Evolutionary conservation across 2,797 vertebrate species (phyloP).

Genomic region (Microchirus variegatus): DNA sequence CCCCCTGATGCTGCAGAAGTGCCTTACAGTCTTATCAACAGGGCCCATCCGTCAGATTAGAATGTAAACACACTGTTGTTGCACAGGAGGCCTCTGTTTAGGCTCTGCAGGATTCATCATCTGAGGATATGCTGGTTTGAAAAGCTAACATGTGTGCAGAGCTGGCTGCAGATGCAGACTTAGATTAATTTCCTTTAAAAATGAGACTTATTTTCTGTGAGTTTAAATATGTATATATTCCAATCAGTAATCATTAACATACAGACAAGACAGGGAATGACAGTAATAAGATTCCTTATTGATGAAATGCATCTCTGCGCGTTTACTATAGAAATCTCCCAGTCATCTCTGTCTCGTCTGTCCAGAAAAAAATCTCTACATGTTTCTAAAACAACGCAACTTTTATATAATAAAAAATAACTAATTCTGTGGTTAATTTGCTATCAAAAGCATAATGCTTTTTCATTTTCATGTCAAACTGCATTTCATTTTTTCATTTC

Average conservation of each 20-base stretch:
- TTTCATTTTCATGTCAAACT: too few species aligned
- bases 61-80: conserved; percentile 72
- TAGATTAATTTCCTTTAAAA: not conserved
- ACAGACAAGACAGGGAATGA: too few species aligned
- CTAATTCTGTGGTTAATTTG: not conserved
- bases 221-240: too few species aligned
- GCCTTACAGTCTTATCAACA: conserved; percentile 64
- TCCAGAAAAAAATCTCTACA: conserved; percentile 5
- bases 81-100: conserved; percentile 39
- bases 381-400: not conserved
- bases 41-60: conserved; percentile 67
- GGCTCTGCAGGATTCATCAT: conserved; percentile 40
- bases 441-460: too few species aligned
- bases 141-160: conserved; percentile 40
- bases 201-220: not conserved
- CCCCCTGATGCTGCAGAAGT: conserved; percentile 57
- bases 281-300: conserved; percentile 8
- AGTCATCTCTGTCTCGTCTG: not conserved
- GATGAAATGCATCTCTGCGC: conserved; percentile 27
- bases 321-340: conserved; percentile 34
- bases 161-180: conserved; percentile 16
- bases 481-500: too few species aligned
- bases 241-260: too few species aligned
- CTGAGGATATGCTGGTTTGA: conserved; percentile 44
- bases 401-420: not conserved